Conservation (phyloP, 1,140 invertebrate genomes). For the Eueides isabella region DNA sequence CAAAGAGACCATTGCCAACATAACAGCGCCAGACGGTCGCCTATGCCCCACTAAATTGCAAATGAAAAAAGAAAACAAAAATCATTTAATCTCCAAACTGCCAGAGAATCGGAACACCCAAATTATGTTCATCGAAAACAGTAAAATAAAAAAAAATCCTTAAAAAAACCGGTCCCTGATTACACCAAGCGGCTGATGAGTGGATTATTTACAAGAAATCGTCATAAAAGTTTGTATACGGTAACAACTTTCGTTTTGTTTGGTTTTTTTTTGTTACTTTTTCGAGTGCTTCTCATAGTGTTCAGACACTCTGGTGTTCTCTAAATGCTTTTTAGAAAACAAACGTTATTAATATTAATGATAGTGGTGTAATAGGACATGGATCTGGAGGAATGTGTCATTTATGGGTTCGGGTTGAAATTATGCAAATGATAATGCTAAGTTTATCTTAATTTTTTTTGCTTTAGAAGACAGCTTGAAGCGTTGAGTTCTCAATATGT, state of each 20-base stretch:
- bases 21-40: slow-evolving; percentile 8
- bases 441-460: too few species aligned
- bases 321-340: too few species aligned
- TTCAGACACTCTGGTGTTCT: neutral
- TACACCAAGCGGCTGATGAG: slow-evolving; percentile 40
- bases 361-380: too few species aligned
- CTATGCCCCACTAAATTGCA: neutral
- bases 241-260: neutral
- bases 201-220: slow-evolving; percentile 15
- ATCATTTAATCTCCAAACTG: neutral
- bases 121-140: slow-evolving; percentile 37
- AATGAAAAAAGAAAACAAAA: neutral
- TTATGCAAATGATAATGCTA: too few species aligned
- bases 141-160: slow-evolving; percentile 36
- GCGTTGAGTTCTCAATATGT: too few species aligned
- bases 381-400: too few species aligned
- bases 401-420: too few species aligned
- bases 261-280: neutral
- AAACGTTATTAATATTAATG: neutral
- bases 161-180: slow-evolving; percentile 40
- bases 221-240: neutral
- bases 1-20: neutral
- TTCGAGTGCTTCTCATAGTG: neutral
- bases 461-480: too few species aligned
- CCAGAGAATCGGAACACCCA: slow-evolving; percentile 28